Evolutionary conservation across 2,113 vertebrate genomes (phyloP), one percentile per base, ranked within the genome.

Genomic region (Gallinago jamesoni): DNA sequence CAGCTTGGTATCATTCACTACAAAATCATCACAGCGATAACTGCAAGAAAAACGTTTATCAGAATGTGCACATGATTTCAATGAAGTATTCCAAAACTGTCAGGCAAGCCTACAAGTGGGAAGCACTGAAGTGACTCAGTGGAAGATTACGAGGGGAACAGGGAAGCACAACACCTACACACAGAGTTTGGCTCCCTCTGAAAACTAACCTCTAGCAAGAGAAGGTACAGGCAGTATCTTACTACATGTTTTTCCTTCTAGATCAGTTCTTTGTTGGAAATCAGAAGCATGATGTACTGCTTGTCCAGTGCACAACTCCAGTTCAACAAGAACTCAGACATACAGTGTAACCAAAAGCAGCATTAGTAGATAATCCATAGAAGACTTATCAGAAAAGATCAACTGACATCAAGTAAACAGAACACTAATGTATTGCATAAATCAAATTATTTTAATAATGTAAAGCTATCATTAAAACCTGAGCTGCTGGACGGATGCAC

Each of bases 1-100:
- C 81, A 99, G 97, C 97, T 99, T 99, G 97, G 99, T 99, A 97
- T 99, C 99, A 60, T 99, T 99, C 93, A 99, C 99, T 89, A 99
- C 99, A 98, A 99, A 99, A 94, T 99, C 99, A 98, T 99, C 99
- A 98, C 99, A 99, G 93, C 99, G 98, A 78, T 99, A 99, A 98
- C 99, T 99, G 97, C 82, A 98, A 97, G 70, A 60, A 70, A 96
- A 95, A 97, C 19, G 39, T 55, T 41, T 33, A 81, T 97, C 89
- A 97, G 22, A 45, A 67, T 2, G 14, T 53, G 19, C 56, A 64
- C 80, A 89, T 55, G 73, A 59, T 83, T 91, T 90, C 87, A 95
- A 27, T 31, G 47, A 78, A 81, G 43, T 52, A 76, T 53, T 72
- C 24, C 64, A 90, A 80, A 90, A 60, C 18, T 84, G 24, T 14